A percentile compares a stretch with the other conserved stretches of the same genome.
Conservation (phyloP, 2,113 vertebrate genomes). For the Zeus faber region DNA sequence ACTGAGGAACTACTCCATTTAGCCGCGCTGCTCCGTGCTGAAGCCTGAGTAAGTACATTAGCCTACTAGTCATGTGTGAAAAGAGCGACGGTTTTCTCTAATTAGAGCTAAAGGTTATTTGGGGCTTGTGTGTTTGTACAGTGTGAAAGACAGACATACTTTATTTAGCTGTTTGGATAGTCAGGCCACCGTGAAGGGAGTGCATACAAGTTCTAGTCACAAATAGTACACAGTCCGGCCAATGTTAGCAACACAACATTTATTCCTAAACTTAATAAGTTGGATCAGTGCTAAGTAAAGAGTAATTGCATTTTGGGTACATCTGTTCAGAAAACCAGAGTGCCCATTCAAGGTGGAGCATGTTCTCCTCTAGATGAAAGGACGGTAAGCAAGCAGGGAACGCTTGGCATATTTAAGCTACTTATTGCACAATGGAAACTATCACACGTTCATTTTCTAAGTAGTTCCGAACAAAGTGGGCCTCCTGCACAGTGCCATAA, state of each 20-base stretch:
- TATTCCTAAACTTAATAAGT: constrained; percentile 25
- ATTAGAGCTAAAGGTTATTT: constrained; percentile 21
- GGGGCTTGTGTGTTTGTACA: constrained; percentile 15
- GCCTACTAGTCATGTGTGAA: constrained; percentile 8
- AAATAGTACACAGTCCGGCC: constrained; percentile 34
- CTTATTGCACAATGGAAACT: constrained; percentile 13
- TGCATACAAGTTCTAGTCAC: constrained; percentile 35
- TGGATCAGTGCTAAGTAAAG: neutral
- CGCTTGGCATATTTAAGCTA: constrained; percentile 15
- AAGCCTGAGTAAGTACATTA: neutral
- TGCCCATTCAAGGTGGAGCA: neutral
- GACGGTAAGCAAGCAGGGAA: constrained; percentile 7
- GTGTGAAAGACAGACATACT: constrained; percentile 29
- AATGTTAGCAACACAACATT: constrained; percentile 27
- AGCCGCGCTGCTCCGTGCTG: neutral
- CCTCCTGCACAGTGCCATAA: constrained; percentile 2
- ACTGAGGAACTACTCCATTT: neutral
- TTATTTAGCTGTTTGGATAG: constrained; percentile 41
- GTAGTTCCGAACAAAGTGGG: constrained; percentile 30
- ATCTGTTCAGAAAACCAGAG: too few species aligned
- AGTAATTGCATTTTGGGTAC: neutral
- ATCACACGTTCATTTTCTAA: constrained; percentile 21
- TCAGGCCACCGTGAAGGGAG: constrained; percentile 21
- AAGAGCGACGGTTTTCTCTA: constrained; percentile 28
- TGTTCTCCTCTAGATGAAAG: constrained; percentile 12